A percentile compares a stretch with the other conserved stretches of the same genome.
Conservation (phyloP, 2,113 vertebrate genomes). For the Micronisus gabar region DNA sequence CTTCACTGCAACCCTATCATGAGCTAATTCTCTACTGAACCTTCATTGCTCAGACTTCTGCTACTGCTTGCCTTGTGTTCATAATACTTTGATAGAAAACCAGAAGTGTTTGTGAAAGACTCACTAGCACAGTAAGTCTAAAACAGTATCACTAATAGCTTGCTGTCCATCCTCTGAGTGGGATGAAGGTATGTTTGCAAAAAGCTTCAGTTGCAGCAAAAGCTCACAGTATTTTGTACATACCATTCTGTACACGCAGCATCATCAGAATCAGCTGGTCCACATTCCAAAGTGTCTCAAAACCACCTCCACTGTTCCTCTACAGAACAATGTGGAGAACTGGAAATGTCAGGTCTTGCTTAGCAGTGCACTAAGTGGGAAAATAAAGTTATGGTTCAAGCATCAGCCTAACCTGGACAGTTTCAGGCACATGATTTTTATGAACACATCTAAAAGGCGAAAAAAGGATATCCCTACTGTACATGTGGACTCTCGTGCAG, state of each 20-base stretch:
- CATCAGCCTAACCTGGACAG: slow-evolving; percentile 5
- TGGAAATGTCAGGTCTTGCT: background rate
- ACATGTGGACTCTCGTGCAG: background rate
- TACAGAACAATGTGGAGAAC: background rate
- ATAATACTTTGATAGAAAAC: background rate
- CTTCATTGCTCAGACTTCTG: background rate
- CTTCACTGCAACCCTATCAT: background rate
- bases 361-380: background rate
- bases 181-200: background rate
- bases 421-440: slow-evolving; percentile 61
- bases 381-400: background rate
- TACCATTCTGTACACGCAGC: background rate
- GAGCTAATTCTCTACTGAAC: background rate
- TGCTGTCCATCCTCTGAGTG: background rate
- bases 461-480: slow-evolving; percentile 49
- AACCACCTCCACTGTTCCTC: background rate
- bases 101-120: background rate
- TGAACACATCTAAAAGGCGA: slow-evolving; percentile 30
- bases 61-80: background rate
- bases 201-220: background rate
- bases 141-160: background rate
- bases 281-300: background rate
- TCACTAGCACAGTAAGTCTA: background rate
- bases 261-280: background rate
- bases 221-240: slow-evolving; percentile 54